Base-by-base conservation (phyloP, 2,797 vertebrate genomes). In the Ispidina picta region DNA sequence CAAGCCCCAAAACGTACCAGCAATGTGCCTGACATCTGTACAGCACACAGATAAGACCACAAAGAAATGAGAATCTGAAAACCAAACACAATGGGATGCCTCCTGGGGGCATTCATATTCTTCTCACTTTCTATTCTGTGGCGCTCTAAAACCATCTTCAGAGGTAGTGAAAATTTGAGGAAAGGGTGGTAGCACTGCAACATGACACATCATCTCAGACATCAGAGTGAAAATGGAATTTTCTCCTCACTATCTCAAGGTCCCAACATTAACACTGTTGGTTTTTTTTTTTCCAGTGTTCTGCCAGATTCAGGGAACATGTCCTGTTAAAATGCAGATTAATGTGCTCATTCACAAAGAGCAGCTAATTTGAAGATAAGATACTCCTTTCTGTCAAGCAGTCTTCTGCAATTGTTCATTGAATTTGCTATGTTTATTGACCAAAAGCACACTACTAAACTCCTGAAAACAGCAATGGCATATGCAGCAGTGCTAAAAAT, bases 301-400 rank as follows among this genome's bases (percentile, higher is more conserved):
- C 49, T 82, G 58, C 39, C 62, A 64, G 16, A 68, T 54, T 56
- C 80, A 83, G 31, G 35, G 56, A 91, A 76, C 31, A 33, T 8
- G 5, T 68, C 79, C 85, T 54, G 83, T 56, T 79, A 92, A 95
- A 91, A 93, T 48, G 37, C 33, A 79, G 64, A 92, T 84, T 64
- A 78, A 58, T 10, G 8, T 52, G 33, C 58, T 52, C 22, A 48
- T 74, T 86, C 49, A 91, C 19, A 86, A 72, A 66, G 31, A 87
- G 37, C 23, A 46, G 8, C 44, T 69, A 60, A 91, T 93, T 91
- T 72, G 68, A 86, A 91, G 73, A 56, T 33, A 87, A 85, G 55
- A 48, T 65, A 44, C 35, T 58, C 74, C 43, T 76, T 81, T 82
- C 37, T 58, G 33, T 55, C 88, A 63, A 80, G 65, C 17, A 74